Percentiles rank a stretch among this genome's conserved stretches.
phyloP scores from a whole-genome alignment of 2,797 vertebrate species.

The Esox masquinongy region DNA sequence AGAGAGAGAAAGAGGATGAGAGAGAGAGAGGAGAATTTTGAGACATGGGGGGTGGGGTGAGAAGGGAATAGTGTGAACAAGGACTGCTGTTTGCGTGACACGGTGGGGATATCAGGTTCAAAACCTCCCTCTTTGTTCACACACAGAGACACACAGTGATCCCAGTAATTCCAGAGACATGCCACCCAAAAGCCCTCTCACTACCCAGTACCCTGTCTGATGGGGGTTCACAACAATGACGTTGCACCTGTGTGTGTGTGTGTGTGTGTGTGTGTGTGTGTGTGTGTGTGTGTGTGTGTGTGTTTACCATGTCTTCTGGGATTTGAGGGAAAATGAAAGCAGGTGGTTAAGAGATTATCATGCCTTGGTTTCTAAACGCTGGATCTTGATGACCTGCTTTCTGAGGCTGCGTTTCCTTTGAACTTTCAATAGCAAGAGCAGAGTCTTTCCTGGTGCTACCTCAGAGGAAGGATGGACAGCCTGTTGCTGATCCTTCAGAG shows the following conservation, averaged over 20 bases:
- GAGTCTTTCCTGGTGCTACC: conserved; percentile 13
- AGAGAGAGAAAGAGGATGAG: no score
- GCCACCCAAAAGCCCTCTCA: conserved; percentile 63
- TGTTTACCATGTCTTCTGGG: conserved; percentile 50
- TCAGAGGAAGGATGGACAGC: neutral
- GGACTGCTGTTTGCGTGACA: conserved; percentile 63
- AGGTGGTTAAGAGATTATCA: conserved; percentile 60
- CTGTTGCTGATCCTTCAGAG: conserved; percentile 7
- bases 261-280: no score
- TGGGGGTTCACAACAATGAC: conserved; percentile 49
- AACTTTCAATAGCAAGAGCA: conserved; percentile 23
- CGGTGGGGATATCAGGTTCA: conserved; percentile 67
- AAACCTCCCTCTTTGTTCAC: conserved; percentile 65
- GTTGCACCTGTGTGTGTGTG: conserved; percentile 44
- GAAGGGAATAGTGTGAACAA: conserved; percentile 47
- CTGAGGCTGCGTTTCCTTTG: conserved; percentile 8
- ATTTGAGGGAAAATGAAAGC: conserved; percentile 54
- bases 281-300: conserved; percentile 29
- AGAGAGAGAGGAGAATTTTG: no score
- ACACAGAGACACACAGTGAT: conserved; percentile 44
- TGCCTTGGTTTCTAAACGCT: conserved; percentile 20
- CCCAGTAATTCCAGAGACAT: conserved; percentile 57
- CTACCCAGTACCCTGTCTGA: conserved; percentile 54
- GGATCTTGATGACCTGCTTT: conserved; percentile 4
- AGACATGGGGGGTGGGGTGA: conserved; percentile 14